phyloP scores from a whole-genome alignment of 2,888 invertebrate genomes.

The Xestia sexstrigata region DNA sequence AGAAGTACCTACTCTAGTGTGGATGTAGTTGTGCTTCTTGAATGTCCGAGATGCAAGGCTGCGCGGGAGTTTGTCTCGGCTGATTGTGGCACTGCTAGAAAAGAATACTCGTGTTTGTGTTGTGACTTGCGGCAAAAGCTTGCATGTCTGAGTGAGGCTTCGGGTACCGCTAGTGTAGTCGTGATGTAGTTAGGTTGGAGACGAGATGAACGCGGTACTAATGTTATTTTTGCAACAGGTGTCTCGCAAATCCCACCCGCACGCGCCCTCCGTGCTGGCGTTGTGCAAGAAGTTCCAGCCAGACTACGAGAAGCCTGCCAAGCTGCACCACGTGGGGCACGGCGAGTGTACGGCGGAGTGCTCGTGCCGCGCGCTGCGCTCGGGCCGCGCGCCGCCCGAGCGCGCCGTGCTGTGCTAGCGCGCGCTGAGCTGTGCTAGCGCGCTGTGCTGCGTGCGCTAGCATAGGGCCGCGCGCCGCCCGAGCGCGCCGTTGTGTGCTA shows the following conservation, averaged over 20 bases:
- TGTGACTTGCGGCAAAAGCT: constrained; percentile 39
- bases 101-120: constrained; percentile 18
- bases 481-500: no score
- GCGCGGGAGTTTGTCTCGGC: constrained; percentile 30
- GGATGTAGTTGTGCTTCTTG: constrained; percentile 41
- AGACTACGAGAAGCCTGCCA: constrained; percentile 88
- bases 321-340: constrained; percentile 71
- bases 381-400: constrained; percentile 63
- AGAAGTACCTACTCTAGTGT: constrained; percentile 42
- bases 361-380: constrained; percentile 59
- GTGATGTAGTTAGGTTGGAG: constrained; percentile 18
- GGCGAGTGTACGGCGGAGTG: constrained; percentile 65
- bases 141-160: constrained; percentile 60
- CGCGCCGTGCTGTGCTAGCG: constrained; percentile 62
- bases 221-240: constrained; percentile 74
- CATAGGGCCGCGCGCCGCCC: no score
- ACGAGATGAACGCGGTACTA: not conserved
- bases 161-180: constrained; percentile 45
- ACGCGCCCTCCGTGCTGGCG: constrained; percentile 89
- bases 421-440: no score
- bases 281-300: constrained; percentile 90
- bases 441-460: no score
- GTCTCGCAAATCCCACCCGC: constrained; percentile 91
- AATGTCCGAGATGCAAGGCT: constrained; percentile 22
- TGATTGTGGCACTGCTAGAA: constrained; percentile 19